Conservation (phyloP, 2,797 vertebrate species). For the Falco peregrinus region DNA sequence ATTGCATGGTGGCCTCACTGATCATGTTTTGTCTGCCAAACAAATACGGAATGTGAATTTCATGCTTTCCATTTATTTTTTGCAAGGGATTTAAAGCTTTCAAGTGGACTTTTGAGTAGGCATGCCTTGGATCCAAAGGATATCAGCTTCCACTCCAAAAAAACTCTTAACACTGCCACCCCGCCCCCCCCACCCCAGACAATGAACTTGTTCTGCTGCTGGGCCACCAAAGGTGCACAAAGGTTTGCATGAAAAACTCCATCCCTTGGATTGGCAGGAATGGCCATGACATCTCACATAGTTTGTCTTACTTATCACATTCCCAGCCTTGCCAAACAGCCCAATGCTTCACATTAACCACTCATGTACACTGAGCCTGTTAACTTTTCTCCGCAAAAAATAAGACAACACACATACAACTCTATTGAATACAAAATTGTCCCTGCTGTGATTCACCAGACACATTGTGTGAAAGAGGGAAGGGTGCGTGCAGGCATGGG, state of each 20-base stretch:
- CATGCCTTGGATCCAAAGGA: not conserved
- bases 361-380: not conserved
- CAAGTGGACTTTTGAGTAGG: constrained; percentile 8
- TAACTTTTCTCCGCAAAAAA: not conserved
- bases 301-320: not conserved
- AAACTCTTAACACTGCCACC: not conserved
- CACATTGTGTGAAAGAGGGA: not conserved
- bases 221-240: not conserved
- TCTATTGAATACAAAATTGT: not conserved
- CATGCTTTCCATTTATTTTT: not conserved
- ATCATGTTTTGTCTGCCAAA: constrained; percentile 49
- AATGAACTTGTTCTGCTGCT: not conserved
- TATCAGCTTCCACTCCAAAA: not conserved
- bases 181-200: not conserved
- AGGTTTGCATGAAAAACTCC: not conserved
- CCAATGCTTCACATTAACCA: not conserved
- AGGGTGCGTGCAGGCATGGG: not conserved
- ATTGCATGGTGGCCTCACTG: not conserved
- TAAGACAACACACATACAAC: not conserved
- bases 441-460: not conserved
- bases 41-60: not conserved
- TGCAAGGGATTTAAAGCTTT: constrained; percentile 2
- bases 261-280: not conserved
- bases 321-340: not conserved
- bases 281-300: not conserved